phyloP scores from a whole-genome alignment of 2,797 vertebrate genomes.

The Garrulus glandarius region DNA sequence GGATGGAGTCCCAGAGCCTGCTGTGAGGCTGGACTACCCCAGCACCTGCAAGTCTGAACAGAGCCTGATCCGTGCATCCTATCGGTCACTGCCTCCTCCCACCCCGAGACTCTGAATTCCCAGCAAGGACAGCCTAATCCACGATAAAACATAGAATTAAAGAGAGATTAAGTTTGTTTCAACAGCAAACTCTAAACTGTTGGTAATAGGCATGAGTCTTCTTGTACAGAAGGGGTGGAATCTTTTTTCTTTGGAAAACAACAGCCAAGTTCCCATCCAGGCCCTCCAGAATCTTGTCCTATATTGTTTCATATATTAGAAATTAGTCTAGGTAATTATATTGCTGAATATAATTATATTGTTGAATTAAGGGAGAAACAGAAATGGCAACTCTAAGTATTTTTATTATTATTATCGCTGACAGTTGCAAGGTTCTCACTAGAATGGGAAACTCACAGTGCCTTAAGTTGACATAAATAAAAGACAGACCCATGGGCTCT shows the following conservation, averaged over 20 bases:
- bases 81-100: not conserved
- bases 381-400: not conserved
- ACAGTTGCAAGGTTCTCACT: not conserved
- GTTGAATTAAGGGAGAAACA: not conserved
- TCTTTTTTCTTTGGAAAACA: not conserved
- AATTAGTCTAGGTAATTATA: not conserved
- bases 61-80: not conserved
- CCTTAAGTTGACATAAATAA: not conserved
- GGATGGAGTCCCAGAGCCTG: not conserved
- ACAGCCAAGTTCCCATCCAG: not conserved
- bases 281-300: not conserved
- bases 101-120: not conserved
- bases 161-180: conserved; percentile 3
- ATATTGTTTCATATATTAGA: not conserved
- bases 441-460: not conserved
- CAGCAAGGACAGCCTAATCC: not conserved
- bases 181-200: not conserved
- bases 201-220: not conserved
- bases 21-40: not conserved
- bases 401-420: not conserved
- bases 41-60: not conserved
- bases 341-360: too few relatives aligned
- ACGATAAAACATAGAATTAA: not conserved
- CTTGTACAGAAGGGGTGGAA: not conserved
- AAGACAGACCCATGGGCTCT: not conserved